A percentile compares a stretch with the other conserved stretches of the same genome.
phyloP scores from a whole-genome alignment of 2,113 vertebrate genomes.

The Dissostichus mawsoni region DNA sequence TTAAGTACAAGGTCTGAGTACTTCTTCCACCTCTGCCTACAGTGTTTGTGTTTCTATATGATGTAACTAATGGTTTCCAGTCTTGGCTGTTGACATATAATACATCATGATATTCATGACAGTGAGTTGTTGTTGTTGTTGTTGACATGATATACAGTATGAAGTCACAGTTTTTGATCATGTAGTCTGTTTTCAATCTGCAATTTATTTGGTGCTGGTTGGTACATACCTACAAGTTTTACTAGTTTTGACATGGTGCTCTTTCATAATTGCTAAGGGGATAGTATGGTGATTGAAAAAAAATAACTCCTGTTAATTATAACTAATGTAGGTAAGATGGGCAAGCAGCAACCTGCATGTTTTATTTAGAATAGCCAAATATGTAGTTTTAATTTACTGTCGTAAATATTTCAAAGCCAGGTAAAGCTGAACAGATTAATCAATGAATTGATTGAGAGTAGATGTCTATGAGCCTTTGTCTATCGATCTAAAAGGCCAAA shows the following conservation, averaged over 20 bases:
- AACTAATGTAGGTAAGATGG: neutral
- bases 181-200: neutral
- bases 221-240: neutral
- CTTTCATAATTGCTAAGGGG: neutral
- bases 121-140: neutral
- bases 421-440: neutral
- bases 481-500: no score
- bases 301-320: neutral
- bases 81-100: conserved; percentile 2
- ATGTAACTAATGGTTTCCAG: conserved; percentile 13
- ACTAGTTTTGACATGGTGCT: neutral
- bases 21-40: no score
- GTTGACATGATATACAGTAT: neutral
- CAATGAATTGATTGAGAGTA: neutral
- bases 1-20: no score
- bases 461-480: no score
- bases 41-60: neutral
- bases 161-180: neutral
- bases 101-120: neutral
- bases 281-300: neutral
- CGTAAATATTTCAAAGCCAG: neutral
- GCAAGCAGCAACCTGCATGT: neutral
- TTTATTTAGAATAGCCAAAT: neutral
- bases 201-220: neutral
- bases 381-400: neutral